A percentile compares a stretch with the other conserved stretches of the same genome.
These are phyloP conservation scores for Mamestra brassicae DNA, from an alignment of 2,888 invertebrate genomes.

Conservation along the genomic window DNA sequence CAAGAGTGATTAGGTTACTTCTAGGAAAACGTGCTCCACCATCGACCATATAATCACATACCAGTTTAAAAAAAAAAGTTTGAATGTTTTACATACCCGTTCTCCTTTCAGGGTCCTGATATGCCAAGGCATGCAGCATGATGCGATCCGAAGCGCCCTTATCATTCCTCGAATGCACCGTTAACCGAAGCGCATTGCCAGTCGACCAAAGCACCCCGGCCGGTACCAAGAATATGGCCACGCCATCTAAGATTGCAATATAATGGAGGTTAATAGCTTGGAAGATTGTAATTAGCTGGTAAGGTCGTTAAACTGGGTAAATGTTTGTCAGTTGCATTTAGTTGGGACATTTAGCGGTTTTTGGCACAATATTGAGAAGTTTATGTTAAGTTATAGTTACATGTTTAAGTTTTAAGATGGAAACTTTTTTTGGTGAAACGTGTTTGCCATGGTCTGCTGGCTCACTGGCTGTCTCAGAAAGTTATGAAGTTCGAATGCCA, in stretches of 20 bases:
- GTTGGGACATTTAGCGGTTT: no score
- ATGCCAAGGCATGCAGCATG: slow-evolving; percentile 95
- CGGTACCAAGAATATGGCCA: slow-evolving; percentile 89
- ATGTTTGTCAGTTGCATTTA: slow-evolving; percentile 29
- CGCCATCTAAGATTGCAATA: slow-evolving; percentile 78
- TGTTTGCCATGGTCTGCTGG: neutral
- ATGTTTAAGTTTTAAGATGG: neutral
- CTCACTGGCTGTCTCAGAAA: neutral
- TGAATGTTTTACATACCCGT: slow-evolving; percentile 91
- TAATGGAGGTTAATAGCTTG: slow-evolving; percentile 42
- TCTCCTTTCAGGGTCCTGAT: slow-evolving; percentile 96
- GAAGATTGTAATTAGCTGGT: slow-evolving; percentile 45
- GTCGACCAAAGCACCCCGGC: slow-evolving; percentile 92
- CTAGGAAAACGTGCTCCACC: no score
- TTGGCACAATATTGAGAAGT: no score
- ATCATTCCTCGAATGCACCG: slow-evolving; percentile 93
- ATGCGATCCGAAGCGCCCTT: slow-evolving; percentile 96
- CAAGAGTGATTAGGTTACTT: no score
- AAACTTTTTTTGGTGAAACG: neutral
- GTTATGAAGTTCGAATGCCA: neutral
- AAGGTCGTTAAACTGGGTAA: slow-evolving; percentile 10
- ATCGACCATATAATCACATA: no score
- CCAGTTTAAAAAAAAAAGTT: no score
- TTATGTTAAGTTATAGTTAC: no score
- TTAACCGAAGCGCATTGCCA: slow-evolving; percentile 79